Evolutionary conservation across 1,140 invertebrate genomes (phyloP).

Genomic region (Pseudomyrmex dendroicus): DNA sequence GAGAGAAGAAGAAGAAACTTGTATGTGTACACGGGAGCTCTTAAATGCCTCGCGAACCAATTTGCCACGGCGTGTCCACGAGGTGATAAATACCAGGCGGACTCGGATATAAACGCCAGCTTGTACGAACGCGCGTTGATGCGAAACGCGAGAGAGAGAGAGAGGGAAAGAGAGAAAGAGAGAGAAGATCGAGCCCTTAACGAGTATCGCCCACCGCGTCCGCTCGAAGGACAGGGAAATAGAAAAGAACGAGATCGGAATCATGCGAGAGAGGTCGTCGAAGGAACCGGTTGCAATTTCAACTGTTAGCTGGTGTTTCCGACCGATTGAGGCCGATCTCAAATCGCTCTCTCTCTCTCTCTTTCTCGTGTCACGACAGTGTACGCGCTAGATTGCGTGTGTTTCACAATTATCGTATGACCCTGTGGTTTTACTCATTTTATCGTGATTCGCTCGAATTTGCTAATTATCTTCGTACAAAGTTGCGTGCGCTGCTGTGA

Average conservation of each 20-base stretch:
- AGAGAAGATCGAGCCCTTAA: constrained; percentile 54
- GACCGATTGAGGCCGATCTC: constrained; percentile 15
- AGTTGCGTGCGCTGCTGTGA: not conserved
- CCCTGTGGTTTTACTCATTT: not conserved
- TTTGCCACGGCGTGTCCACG: constrained; percentile 78
- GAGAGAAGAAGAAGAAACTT: constrained; percentile 17
- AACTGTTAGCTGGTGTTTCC: not conserved
- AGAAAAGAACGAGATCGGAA: constrained; percentile 54
- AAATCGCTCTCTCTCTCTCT: not conserved
- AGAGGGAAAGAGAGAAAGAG: no score
- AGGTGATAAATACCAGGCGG: constrained; percentile 81
- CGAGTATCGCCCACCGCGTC: constrained; percentile 45
- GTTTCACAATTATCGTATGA: not conserved
- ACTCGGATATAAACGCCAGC: constrained; percentile 56
- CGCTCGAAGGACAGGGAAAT: constrained; percentile 40
- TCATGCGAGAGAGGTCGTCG: not conserved
- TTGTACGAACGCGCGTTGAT: constrained; percentile 40
- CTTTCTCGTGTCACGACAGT: not conserved
- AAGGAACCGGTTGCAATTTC: constrained; percentile 54
- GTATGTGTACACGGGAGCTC: constrained; percentile 37
- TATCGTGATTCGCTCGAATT: not conserved
- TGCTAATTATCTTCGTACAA: not conserved
- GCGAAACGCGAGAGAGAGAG: constrained; percentile 50
- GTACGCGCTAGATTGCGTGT: not conserved
- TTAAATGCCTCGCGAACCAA: constrained; percentile 79